These are phyloP conservation scores for Proales similis DNA, from an alignment of 1,140 invertebrate genomes.

Conservation along the genomic window DNA sequence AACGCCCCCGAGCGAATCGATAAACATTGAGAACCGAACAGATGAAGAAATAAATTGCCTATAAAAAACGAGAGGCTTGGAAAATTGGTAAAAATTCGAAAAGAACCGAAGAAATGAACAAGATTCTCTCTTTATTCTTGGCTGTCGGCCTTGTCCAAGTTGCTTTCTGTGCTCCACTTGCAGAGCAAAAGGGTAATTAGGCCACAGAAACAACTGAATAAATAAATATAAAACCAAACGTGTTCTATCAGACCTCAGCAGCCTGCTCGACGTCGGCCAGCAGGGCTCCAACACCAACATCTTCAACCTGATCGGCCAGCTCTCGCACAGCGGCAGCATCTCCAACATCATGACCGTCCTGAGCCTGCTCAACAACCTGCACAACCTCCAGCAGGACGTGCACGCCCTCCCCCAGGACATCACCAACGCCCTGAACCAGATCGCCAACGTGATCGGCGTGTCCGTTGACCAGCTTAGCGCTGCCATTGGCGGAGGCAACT, in stretches of 20 bases:
- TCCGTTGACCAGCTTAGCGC: not conserved
- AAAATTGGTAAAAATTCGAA: no score
- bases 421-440: constrained; percentile 13
- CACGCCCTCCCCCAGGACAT: constrained; percentile 22
- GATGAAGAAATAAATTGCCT: no score
- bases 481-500: not conserved
- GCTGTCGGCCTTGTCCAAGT: not conserved
- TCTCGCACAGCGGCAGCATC: constrained; percentile 16
- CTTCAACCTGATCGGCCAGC: not conserved
- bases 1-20: no score
- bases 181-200: not conserved
- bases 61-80: no score
- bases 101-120: constrained; percentile 31
- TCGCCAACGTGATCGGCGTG: not conserved
- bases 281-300: constrained; percentile 14
- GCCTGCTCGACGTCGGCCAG: constrained; percentile 17
- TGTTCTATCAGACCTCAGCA: constrained; percentile 23
- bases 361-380: constrained; percentile 15
- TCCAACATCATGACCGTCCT: constrained; percentile 1
- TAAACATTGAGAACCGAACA: no score
- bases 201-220: no score
- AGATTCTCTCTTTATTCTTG: constrained; percentile 12
- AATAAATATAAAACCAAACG: no score
- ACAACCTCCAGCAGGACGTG: constrained; percentile 11
- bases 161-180: not conserved